Conservation (phyloP, 2,888 invertebrate genomes). For the Himalopsyche kuldschensis region DNA sequence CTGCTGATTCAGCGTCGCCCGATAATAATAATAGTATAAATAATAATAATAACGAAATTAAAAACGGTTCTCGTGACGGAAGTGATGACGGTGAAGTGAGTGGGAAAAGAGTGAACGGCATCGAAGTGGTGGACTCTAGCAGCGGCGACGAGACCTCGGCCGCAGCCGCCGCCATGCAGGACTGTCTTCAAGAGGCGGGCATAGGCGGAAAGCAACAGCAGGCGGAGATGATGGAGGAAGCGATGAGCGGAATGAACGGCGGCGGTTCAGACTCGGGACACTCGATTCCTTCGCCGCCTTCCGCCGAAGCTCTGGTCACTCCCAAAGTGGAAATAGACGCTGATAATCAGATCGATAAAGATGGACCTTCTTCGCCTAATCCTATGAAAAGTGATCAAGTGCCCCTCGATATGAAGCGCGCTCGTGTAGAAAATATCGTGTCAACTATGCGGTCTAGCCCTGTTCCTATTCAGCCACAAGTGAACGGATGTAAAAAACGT, state of each 20-base stretch:
- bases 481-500: conserved; percentile 93
- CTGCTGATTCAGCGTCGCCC: conserved; percentile 46
- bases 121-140: conserved; percentile 35
- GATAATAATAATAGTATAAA: conserved; percentile 63
- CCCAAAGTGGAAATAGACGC: conserved; percentile 70
- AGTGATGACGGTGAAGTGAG: conserved; percentile 56
- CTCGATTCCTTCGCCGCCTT: conserved; percentile 62
- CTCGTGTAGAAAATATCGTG: conserved; percentile 93
- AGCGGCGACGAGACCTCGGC: conserved; percentile 48
- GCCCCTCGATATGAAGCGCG: conserved; percentile 84
- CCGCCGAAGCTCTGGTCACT: conserved; percentile 59
- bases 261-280: conserved; percentile 54
- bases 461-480: conserved; percentile 69
- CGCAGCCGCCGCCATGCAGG: conserved; percentile 58
- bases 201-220: conserved; percentile 53
- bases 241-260: conserved; percentile 63
- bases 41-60: conserved; percentile 57
- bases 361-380: conserved; percentile 50
- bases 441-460: conserved; percentile 90
- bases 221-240: conserved; percentile 61
- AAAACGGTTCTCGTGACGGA: conserved; percentile 51
- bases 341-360: conserved; percentile 63
- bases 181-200: conserved; percentile 66
- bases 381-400: conserved; percentile 53
- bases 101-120: conserved; percentile 42